Evolutionary conservation across 1,140 invertebrate species (phyloP), one percentile per base, ranked within the genome.

Genomic region (Triops cancriformis): DNA sequence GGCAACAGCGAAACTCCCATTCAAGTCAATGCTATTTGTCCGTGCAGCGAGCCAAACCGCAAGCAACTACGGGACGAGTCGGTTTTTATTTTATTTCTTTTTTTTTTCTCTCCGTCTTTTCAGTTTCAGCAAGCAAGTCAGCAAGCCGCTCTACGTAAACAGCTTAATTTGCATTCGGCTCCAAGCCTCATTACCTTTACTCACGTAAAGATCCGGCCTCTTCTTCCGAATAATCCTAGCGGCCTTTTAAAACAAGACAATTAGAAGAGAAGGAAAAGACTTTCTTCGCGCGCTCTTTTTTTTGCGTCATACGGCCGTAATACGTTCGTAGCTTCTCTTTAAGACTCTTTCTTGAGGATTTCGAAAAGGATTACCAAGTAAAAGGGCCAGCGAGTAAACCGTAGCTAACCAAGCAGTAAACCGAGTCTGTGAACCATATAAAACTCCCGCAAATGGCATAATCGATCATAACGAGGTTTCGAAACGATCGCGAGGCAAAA

Each of bases 381-480:
- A 64, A 64, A 64, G 10, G n/a, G 0, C 2, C 6, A 64, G 51
- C 14, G 51, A 64, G 10, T 23, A 18, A 37, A 64, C 51, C n/a
- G 23, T 23, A n/a, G 51, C 51, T 64, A 64, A 64, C 51, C 51
- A 64, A 64, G 51, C n/a, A 64, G 51, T 64, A 64, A 64, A 64
- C 51, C 23, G 14, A 6, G 51, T 64, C 51, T 64, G 51, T 23
- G 18, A 23, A 64, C 51, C 51, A 64, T 64, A 64, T 64, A 64
- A 64, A 23, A 37, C 31, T 0, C 18, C 14, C 51, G 51, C 51
- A 64, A 64, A 64, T 64, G 51, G 23, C 51, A 64, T 64, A 64
- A 64, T 64, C 51, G 51, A 64, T 64, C 4, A 64, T 64, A 64
- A 64, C 51, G 23, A 64, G 14, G 51, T 64, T 64, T n/a, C 51